A percentile compares a stretch with the other conserved stretches of the same genome.
phyloP scores from a whole-genome alignment of 2,113 vertebrate genomes.

The Strix aluco region DNA sequence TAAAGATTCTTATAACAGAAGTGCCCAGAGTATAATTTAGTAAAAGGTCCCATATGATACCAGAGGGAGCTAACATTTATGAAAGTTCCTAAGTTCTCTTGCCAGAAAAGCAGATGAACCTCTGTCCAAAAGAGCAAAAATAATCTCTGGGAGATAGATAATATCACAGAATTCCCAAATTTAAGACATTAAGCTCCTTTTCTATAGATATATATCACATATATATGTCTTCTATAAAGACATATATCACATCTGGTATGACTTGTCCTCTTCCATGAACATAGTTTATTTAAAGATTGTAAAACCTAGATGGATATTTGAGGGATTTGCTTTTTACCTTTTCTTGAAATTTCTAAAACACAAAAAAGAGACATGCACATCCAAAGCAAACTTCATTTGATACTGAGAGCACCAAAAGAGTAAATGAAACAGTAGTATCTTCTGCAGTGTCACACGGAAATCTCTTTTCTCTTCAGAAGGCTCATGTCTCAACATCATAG shows the following conservation, averaged over 20 bases:
- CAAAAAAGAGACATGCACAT: not conserved
- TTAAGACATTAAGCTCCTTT: not conserved
- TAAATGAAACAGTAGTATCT: not conserved
- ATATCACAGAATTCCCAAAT: not conserved
- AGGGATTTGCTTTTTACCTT: not conserved
- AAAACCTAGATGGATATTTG: not conserved
- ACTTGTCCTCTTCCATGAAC: not conserved
- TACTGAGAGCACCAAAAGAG: not conserved
- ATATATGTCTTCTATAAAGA: not conserved
- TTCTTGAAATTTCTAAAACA: not conserved
- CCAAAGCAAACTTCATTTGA: not conserved
- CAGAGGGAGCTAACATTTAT: not conserved
- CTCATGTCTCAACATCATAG: not conserved
- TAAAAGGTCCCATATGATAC: not conserved
- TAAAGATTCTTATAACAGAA: not conserved
- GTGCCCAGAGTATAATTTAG: not conserved
- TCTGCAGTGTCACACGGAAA: not conserved
- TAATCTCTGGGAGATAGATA: not conserved
- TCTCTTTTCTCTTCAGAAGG: not conserved
- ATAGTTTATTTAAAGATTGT: not conserved
- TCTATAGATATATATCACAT: not conserved
- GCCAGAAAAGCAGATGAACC: not conserved
- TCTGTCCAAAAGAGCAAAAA: not conserved
- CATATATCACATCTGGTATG: not conserved
- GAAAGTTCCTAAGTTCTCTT: not conserved